Evolutionary conservation across 2,113 vertebrate genomes (phyloP), one percentile per base, ranked within the genome.

Genomic region (Chlamydotis undulata): DNA sequence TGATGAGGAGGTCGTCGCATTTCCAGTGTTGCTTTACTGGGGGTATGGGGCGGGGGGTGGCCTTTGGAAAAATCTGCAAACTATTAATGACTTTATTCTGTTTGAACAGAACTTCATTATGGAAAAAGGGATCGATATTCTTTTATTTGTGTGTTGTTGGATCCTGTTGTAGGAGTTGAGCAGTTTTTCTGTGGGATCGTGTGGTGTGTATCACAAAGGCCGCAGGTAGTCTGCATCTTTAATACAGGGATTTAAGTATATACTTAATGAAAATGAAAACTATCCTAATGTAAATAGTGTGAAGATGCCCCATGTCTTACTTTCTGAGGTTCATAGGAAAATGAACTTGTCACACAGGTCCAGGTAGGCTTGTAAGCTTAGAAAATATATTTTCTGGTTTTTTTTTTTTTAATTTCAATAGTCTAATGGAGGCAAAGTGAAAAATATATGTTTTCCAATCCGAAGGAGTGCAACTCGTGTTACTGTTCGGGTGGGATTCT

Each of bases 261-360:
- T 64, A 7, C 7, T 29, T 24, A 15, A 4, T 41, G 39, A 21
- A 74, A 25, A 37, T 17, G 43, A 57, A 63, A 79, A 68, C 16
- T 37, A 2, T 0, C 4, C 5, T 33, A 16, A 19, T 63, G 43
- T 1, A 28, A 47, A 17, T 92, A 53, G 4, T 2, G 6, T 22
- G 23, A 76, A 47, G 12, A 8, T 33, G 79, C 8, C n/a, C 73
- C 4, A 1, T 56, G 33, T 33, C 43, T n/a, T 45, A 8, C 14
- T 64, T n/a, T n/a, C 7, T 8, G 25, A 90, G 23, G 3, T 22
- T 52, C 4, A 1, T 22, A 63, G 19, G 83, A 31, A 75, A 91
- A 79, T 18, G 23, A 60, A 53, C 43, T 91, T 5, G 4, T 78
- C 24, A 39, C 12, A 4, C 61, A 17, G 6, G 47, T 55, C 26